Conservation (phyloP, 2,888 invertebrate genomes). For the Zygogramma bicolorata region DNA sequence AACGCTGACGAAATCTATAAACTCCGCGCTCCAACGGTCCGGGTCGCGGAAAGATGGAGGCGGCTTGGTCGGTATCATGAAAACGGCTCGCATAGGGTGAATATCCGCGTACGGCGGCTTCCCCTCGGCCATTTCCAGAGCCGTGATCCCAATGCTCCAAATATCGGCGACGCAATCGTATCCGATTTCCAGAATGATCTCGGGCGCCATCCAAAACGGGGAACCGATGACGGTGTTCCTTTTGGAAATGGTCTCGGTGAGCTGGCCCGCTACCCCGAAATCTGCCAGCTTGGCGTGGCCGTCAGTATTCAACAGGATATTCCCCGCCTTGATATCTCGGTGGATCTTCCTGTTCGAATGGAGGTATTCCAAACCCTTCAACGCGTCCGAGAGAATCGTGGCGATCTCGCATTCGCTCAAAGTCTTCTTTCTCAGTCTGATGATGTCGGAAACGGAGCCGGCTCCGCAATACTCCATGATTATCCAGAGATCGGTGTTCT, state of each 20-base stretch:
- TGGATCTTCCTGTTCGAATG: slow-evolving; percentile 56
- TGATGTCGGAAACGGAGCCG: slow-evolving; percentile 98
- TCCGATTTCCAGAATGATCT: slow-evolving; percentile 98
- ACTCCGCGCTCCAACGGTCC: slow-evolving; percentile 95
- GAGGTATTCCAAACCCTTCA: slow-evolving; percentile 55
- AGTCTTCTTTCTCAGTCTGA: slow-evolving; percentile 92
- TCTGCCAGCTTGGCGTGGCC: slow-evolving; percentile 99
- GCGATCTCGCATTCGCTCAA: slow-evolving; percentile 55
- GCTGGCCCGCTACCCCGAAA: slow-evolving; percentile 99
- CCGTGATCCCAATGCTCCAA: slow-evolving; percentile 98
- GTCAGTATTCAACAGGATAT: slow-evolving; percentile 96
- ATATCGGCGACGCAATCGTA: slow-evolving; percentile 99
- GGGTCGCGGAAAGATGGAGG: slow-evolving; percentile 98
- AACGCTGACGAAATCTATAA: slow-evolving; percentile 96
- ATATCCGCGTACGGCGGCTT: slow-evolving; percentile 97
- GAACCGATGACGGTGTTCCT: slow-evolving; percentile 73
- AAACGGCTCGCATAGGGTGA: slow-evolving; percentile 96
- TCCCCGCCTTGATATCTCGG: slow-evolving; percentile 81
- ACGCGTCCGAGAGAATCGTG: slow-evolving; percentile 53
- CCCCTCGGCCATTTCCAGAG: slow-evolving; percentile 99
- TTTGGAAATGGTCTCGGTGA: slow-evolving; percentile 77
- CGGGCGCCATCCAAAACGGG: slow-evolving; percentile 99
- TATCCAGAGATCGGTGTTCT: slow-evolving; percentile 99
- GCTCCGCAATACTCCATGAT: slow-evolving; percentile 99
- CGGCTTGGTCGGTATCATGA: slow-evolving; percentile 99